Conservation (phyloP, 2,113 vertebrate genomes). For the Chloropsis cyanopogon region DNA sequence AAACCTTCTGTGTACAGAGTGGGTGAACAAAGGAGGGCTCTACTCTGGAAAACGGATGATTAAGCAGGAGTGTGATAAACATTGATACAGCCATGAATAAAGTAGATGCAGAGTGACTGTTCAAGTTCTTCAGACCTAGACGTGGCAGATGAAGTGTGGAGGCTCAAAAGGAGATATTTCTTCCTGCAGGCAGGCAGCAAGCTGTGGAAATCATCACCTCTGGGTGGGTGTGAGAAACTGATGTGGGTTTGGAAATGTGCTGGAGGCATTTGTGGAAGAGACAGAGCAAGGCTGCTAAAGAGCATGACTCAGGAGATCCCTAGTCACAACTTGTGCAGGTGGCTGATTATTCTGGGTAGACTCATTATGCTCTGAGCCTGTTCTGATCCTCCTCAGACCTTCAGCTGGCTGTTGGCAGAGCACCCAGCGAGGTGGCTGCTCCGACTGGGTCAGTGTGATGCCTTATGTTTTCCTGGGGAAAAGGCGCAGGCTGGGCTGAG, state of each 20-base stretch:
- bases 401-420: not conserved
- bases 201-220: slow-evolving; percentile 32
- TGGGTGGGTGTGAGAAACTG: slow-evolving; percentile 20
- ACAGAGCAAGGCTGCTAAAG: not conserved
- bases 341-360: not conserved
- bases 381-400: not conserved
- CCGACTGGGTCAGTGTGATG: not conserved
- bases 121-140: not conserved
- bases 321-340: not conserved
- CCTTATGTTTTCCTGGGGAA: not conserved
- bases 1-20: not conserved
- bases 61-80: not conserved
- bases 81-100: not conserved
- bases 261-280: slow-evolving; percentile 11
- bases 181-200: not conserved
- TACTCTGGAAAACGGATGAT: not conserved
- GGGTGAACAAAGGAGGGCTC: not conserved
- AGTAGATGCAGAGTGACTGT: slow-evolving; percentile 1
- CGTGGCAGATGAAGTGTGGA: slow-evolving; percentile 25
- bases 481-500: not conserved
- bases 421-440: rapidly evolving
- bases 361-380: not conserved
- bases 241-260: slow-evolving; percentile 9
- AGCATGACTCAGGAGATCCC: slow-evolving; percentile 7
- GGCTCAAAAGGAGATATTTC: not conserved